Conservation (phyloP, 2,888 invertebrate species). For the Thyatira batis region DNA sequence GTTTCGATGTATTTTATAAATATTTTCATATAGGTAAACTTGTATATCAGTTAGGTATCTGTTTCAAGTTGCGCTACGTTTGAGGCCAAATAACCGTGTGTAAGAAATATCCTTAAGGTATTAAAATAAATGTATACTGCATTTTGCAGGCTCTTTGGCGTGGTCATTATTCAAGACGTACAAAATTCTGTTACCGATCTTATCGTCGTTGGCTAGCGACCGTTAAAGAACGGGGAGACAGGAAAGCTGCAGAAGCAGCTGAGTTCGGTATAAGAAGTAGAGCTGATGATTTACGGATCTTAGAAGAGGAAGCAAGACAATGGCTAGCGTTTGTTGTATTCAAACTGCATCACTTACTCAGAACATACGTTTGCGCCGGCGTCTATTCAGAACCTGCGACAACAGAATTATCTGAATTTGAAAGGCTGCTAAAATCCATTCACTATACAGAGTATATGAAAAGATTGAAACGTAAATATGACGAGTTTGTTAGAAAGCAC, state of each 20-base stretch:
- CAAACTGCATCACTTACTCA: slow-evolving; percentile 70
- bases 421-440: slow-evolving; percentile 69
- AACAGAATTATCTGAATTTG: slow-evolving; percentile 65
- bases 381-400: slow-evolving; percentile 64
- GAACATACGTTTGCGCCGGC: slow-evolving; percentile 65
- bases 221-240: slow-evolving; percentile 65
- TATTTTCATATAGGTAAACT: too few species aligned
- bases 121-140: background rate
- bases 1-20: too few species aligned
- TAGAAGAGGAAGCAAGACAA: slow-evolving; percentile 71
- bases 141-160: slow-evolving; percentile 64
- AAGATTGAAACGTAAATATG: slow-evolving; percentile 65
- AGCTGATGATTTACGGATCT: slow-evolving; percentile 64
- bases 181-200: slow-evolving; percentile 65
- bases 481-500: slow-evolving; percentile 71
- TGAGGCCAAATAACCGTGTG: too few species aligned
- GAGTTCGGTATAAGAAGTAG: slow-evolving; percentile 68
- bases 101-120: background rate
- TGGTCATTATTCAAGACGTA: slow-evolving; percentile 66
- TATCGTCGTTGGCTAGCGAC: slow-evolving; percentile 68
- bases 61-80: too few species aligned
- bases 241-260: slow-evolving; percentile 65
- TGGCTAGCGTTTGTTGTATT: slow-evolving; percentile 76
- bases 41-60: too few species aligned
- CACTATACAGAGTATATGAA: slow-evolving; percentile 72